Evolutionary conservation across 1,140 invertebrate species (phyloP).

Genomic region (Drosophila kurseongensis): DNA sequence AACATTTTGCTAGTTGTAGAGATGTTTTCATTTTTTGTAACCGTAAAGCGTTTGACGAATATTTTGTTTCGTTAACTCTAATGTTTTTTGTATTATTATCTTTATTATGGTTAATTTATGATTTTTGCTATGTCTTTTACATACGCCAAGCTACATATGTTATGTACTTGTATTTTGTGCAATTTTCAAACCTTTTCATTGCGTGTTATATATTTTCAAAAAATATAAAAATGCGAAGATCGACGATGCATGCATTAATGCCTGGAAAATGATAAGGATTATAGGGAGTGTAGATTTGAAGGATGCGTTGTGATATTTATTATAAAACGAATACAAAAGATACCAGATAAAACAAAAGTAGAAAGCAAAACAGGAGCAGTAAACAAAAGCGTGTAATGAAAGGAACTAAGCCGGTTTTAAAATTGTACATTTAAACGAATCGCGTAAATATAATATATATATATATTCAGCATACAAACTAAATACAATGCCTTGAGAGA

Average conservation of each 20-base stretch:
- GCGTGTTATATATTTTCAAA: constrained; percentile 75
- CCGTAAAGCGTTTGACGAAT: constrained; percentile 41
- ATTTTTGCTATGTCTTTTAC: constrained; percentile 59
- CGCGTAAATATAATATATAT: constrained; percentile 26
- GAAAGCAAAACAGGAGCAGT: constrained; percentile 39
- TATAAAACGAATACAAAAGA: constrained; percentile 69
- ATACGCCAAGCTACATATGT: constrained; percentile 48
- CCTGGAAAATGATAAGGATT: constrained; percentile 46
- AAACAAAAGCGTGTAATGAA: constrained; percentile 69
- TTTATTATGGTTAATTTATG: constrained; percentile 81
- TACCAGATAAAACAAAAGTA: constrained; percentile 47
- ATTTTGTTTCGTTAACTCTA: constrained; percentile 60
- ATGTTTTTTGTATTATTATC: constrained; percentile 80
- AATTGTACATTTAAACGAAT: constrained; percentile 77
- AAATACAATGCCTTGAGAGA: constrained; percentile 74
- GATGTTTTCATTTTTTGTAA: constrained; percentile 57
- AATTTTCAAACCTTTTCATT: constrained; percentile 79
- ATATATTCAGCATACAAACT: constrained; percentile 53
- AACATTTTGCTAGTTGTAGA: constrained; percentile 49
- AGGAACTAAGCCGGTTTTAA: constrained; percentile 81
- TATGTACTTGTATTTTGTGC: constrained; percentile 73
- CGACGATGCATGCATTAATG: constrained; percentile 44
- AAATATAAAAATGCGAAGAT: constrained; percentile 63
- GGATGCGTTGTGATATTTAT: constrained; percentile 84
- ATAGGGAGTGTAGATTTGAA: constrained; percentile 45